These are phyloP conservation scores for Siderastrea radians DNA, from an alignment of 92 coral and sea anemone species.

Conservation along the genomic window DNA sequence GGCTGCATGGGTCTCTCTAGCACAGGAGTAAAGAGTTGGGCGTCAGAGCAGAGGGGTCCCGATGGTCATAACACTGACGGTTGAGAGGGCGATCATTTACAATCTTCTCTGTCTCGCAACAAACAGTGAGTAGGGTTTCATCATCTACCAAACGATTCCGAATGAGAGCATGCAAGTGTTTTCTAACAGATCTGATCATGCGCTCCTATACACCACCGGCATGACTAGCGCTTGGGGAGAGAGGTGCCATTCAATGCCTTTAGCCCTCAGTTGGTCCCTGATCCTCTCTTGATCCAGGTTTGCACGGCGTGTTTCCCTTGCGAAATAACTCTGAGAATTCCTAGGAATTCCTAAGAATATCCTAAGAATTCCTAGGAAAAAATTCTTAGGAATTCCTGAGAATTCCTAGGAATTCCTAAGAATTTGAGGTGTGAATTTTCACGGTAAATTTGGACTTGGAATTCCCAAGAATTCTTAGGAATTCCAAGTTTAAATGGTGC, in stretches of 20 bases:
- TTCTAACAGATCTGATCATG: conserved; percentile 57
- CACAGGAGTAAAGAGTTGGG: conserved; percentile 51
- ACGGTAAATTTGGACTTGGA: too few relatives aligned
- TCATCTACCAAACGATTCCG: conserved; percentile 59
- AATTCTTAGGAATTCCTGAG: too few relatives aligned
- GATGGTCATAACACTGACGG: conserved; percentile 39
- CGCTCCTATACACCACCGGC: conserved; percentile 62
- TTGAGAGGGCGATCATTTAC: conserved; percentile 58
- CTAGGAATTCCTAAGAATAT: too few relatives aligned
- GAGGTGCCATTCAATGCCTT: conserved; percentile 55
- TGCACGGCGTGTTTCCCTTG: too few relatives aligned
- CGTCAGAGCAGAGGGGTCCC: conserved; percentile 47
- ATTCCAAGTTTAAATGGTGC: too few relatives aligned
- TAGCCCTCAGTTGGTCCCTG: conserved; percentile 14
- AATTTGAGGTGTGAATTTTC: too few relatives aligned
- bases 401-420: too few relatives aligned
- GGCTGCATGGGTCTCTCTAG: conserved; percentile 11
- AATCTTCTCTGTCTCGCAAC: conserved; percentile 49
- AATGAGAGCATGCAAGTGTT: conserved; percentile 41
- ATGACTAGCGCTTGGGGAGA: conserved; percentile 51
- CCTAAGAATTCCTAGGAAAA: too few relatives aligned
- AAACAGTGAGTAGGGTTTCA: conserved; percentile 40
- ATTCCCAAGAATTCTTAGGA: too few relatives aligned
- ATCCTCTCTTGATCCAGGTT: conserved; percentile 25
- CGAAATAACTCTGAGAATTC: too few relatives aligned